Conservation (phyloP, 23 tunicate species). For the Halocynthia roretzi region DNA sequence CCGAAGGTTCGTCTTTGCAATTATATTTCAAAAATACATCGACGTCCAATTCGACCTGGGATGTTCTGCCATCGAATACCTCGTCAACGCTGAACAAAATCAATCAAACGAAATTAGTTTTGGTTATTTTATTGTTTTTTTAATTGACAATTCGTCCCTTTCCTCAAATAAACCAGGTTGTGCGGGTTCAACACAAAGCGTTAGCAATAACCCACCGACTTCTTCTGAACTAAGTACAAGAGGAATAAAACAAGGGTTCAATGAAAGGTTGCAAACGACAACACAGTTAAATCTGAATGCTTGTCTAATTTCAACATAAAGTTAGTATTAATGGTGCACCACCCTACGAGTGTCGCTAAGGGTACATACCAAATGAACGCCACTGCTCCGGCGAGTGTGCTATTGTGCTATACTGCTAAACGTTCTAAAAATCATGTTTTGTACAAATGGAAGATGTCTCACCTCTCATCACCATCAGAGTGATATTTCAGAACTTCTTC, state of each 20-base stretch:
- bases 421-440: too few species aligned
- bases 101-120: background rate
- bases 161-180: background rate
- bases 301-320: too few species aligned
- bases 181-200: background rate
- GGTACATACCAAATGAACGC: too few species aligned
- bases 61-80: background rate
- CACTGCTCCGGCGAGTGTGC: too few species aligned
- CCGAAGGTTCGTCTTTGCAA: background rate
- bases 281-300: too few species aligned
- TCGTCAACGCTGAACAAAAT: constrained; percentile 12
- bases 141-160: background rate
- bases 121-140: background rate
- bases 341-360: too few species aligned
- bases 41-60: too few species aligned
- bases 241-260: background rate
- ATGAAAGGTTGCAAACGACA: too few species aligned
- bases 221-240: background rate
- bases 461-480: background rate
- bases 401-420: too few species aligned
- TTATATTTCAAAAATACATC: too few species aligned
- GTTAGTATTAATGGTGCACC: too few species aligned
- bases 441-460: background rate
- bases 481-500: constrained; percentile 43
- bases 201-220: background rate